These are phyloP conservation scores for Busseola fusca DNA, from an alignment of 2,888 invertebrate genomes.

Conservation along the genomic window DNA sequence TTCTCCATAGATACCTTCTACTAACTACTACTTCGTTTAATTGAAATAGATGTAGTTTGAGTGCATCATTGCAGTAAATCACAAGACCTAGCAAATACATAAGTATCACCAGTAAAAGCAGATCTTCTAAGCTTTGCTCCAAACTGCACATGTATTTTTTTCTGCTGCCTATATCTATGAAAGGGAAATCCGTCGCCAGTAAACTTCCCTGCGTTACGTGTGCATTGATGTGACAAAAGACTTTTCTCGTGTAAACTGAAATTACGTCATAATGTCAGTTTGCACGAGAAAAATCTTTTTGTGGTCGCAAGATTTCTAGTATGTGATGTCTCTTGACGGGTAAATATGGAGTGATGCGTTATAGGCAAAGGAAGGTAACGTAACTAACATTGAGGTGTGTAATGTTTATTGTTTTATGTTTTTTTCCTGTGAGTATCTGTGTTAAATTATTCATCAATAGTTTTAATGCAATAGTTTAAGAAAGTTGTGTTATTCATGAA, in stretches of 20 bases:
- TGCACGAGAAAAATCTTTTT: conserved; percentile 47
- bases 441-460: background rate
- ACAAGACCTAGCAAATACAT: no score
- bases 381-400: background rate
- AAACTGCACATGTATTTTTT: conserved; percentile 47
- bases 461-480: background rate
- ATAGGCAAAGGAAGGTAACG: background rate
- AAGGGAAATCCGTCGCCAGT: conserved; percentile 70
- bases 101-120: background rate
- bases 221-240: no score
- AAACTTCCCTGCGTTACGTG: conserved; percentile 56
- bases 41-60: background rate
- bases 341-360: conserved; percentile 16
- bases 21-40: background rate
- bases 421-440: background rate
- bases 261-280: conserved; percentile 25
- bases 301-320: conserved; percentile 35
- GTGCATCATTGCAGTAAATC: background rate
- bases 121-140: conserved; percentile 16
- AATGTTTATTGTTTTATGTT: background rate
- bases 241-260: no score
- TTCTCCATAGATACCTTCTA: background rate
- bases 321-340: conserved; percentile 21
- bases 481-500: no score
- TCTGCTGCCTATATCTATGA: conserved; percentile 56